Base-by-base conservation (phyloP, 2,888 invertebrate species). In the Pollenia angustigena region DNA sequence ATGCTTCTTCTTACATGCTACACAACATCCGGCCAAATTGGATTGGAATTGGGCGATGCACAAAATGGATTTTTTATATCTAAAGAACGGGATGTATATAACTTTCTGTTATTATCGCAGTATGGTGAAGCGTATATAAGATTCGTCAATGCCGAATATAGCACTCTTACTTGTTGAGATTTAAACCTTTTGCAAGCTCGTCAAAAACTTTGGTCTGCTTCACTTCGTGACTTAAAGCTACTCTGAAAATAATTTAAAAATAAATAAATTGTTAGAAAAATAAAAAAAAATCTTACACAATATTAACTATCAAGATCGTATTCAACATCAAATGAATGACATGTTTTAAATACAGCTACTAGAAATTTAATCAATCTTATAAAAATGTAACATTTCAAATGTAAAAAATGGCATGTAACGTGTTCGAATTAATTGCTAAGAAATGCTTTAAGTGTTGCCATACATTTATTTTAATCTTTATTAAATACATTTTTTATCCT, bases 291-390 rank as follows among this genome's bases (percentile, higher is more conserved):
- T n/a, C 23, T 58, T 10, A 74, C 60, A 60, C 58, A 74, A 60
- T 46, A 60, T 60, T 40, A 74, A 74, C 23, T 58, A 60, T 74
- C 74, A 60, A 60, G 48, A 74, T 60, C 58, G 18, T 69, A n/a
- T 42, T 10, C 16, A 54, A 52, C 40, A 42, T 40, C 1, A 56
- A 71, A 58, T 74, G 74, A 74, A 60, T 74, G 74, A 74, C 74
- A 74, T n/a, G 9, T 66, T n/a, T 56, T 16, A 50, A 50, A 64
- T 9, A 42, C 52, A 71, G 71, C 71, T 71, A 71, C 58, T 71
- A 58, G 16, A 52, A 80, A 71, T 71, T 62, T 52, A 71, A 81
- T 64, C 80, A 62, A 81, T 72, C 72, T 64, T 16, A 12, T n/a
- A 18, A 54, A 42, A 62, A 23, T 23, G 42, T 42, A 62, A 42